phyloP scores from a whole-genome alignment of 2,113 vertebrate species.

The Micromys minutus region DNA sequence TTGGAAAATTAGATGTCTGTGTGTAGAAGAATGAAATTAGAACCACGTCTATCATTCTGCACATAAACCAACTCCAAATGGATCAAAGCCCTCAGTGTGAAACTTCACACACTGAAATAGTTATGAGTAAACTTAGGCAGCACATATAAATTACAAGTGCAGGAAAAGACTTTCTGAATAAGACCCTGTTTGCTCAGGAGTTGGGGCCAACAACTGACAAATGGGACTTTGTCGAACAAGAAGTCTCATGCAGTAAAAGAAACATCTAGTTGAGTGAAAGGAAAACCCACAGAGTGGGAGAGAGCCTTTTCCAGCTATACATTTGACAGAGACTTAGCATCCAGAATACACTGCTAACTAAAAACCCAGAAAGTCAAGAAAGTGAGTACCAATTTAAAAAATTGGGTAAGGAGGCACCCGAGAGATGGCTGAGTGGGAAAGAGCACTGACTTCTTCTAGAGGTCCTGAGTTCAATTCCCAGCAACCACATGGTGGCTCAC shows the following conservation, averaged over 20 bases:
- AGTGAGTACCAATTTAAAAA: background rate
- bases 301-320: background rate
- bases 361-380: background rate
- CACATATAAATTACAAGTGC: background rate
- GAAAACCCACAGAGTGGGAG: background rate
- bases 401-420: background rate
- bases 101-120: background rate
- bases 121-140: background rate
- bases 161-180: background rate
- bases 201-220: background rate
- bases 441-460: no score
- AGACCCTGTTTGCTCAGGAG: background rate
- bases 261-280: background rate
- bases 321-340: background rate
- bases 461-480: no score
- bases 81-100: background rate
- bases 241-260: background rate
- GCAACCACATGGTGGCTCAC: no score
- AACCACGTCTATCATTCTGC: background rate
- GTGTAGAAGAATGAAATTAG: background rate
- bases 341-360: background rate
- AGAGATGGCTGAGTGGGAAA: no score
- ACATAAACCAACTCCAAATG: background rate
- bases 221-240: background rate
- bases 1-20: background rate